Percentiles rank a stretch among this genome's conserved stretches.
Conservation (phyloP, 2,113 vertebrate genomes). For the Prinia subflava region DNA sequence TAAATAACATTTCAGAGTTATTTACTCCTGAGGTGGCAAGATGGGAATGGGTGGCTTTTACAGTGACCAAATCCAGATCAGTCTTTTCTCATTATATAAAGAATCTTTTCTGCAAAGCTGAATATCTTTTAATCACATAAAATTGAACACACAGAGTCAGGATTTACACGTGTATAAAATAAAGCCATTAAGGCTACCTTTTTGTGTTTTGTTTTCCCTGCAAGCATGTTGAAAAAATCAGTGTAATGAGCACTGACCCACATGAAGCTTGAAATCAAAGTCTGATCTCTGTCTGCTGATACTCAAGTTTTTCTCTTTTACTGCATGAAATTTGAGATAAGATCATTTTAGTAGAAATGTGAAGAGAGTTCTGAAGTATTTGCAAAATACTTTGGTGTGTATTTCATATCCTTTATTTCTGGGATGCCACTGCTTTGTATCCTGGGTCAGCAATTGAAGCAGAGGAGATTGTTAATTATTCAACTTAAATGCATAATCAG, state of each 20-base stretch:
- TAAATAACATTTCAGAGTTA: background rate
- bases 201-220: background rate
- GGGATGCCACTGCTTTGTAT: background rate
- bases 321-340: background rate
- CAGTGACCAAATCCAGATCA: background rate
- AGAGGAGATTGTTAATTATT: background rate
- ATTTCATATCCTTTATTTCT: background rate
- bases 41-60: background rate
- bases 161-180: background rate
- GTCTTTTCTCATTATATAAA: background rate
- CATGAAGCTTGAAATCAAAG: background rate
- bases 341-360: background rate
- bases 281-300: background rate
- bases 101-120: background rate
- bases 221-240: background rate
- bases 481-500: background rate
- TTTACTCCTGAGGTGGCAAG: background rate
- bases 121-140: background rate
- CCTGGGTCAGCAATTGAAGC: background rate
- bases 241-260: background rate
- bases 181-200: background rate
- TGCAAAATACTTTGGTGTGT: background rate
- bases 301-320: background rate
- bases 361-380: background rate
- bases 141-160: background rate